A percentile compares a stretch with the other conserved stretches of the same genome.
Evolutionary conservation across 2,113 vertebrate genomes (phyloP).

Genomic region (Vulpes ferrilata): DNA sequence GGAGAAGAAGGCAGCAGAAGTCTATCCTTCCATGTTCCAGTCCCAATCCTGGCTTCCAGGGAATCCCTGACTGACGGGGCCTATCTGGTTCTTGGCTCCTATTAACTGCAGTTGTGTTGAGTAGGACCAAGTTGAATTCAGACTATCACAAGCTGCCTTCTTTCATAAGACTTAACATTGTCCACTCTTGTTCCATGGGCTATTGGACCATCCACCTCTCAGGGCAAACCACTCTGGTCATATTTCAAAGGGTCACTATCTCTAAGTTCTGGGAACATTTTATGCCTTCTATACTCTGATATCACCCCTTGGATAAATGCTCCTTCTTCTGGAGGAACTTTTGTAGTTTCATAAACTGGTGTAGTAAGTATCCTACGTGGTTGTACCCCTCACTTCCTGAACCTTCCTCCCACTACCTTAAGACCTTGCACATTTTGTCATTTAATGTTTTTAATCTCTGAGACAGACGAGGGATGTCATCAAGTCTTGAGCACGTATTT

Average conservation of each 20-base stretch:
- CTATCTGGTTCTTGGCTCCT: not conserved
- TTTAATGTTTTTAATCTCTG: not conserved
- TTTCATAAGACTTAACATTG: not conserved
- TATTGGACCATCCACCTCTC: not conserved
- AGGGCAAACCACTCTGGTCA: not conserved
- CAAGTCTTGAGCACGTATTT: not conserved
- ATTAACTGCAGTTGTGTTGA: not conserved
- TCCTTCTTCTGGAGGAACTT: not conserved
- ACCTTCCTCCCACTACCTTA: not conserved
- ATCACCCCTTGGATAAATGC: not conserved
- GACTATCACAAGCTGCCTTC: not conserved
- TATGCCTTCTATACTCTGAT: not conserved
- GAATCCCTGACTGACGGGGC: not conserved
- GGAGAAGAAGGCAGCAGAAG: not conserved
- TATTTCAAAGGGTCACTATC: not conserved
- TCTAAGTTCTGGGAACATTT: not conserved
- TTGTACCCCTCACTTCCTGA: not conserved
- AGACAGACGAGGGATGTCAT: not conserved
- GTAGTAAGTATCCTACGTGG: not conserved
- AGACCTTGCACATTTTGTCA: not conserved
- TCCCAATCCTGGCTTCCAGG: not conserved
- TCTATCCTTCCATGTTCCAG: not conserved
- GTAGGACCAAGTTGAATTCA: not conserved
- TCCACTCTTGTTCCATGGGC: not conserved
- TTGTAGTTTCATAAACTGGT: not conserved